Evolutionary conservation across 2,113 vertebrate genomes (phyloP), one percentile per base, ranked within the genome.

Genomic region (Scalopus aquaticus): DNA sequence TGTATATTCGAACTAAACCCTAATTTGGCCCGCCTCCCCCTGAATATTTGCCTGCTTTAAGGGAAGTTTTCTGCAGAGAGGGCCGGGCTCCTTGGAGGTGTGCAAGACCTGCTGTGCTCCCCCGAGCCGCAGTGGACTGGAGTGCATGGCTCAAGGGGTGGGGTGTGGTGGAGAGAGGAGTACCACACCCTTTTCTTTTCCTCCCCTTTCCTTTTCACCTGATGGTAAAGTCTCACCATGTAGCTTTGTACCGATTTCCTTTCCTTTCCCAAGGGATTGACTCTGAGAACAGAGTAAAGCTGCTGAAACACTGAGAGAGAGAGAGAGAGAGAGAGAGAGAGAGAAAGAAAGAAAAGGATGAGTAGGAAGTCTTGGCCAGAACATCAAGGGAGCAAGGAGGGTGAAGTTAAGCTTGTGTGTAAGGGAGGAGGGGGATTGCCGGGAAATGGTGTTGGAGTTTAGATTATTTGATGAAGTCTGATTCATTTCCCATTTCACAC

Each of bases 141-240:
- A 73, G 95, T 44, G 84, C 26, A 8, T 37, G 65, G 87, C 80
- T 95, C 78, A 0, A 49, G 92, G 85, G 77, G 32, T 86, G 93
- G 88, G 95, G 96, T 96, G 95, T 95, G 97, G 79, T 80, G 73
- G 64, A 65, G 88, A 46, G 85, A 30, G n/a, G 56, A 82, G 39
- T 16, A 96, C 97, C 96, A 96, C 96, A 97, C 97, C 97, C 97
- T 96, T 93, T 83, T 58, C 79, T 42, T 82, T 85, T n/a, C 51
- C 88, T 86, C 58, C 69, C 74, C 22, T 54, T 77, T 56, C 46
- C 82, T 76, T 56, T 86, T 88, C 93, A 88, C 95, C 91, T 95
- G 65, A 30, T 70, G 74, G 70, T 70, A 83, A 92, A 91, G 67
- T 62, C 65, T 79, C 54, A 67, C 84, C 65, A 19, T 91, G 72